phyloP scores from a whole-genome alignment of 2,888 invertebrate genomes.

The Zaprionus bogoriensis region DNA sequence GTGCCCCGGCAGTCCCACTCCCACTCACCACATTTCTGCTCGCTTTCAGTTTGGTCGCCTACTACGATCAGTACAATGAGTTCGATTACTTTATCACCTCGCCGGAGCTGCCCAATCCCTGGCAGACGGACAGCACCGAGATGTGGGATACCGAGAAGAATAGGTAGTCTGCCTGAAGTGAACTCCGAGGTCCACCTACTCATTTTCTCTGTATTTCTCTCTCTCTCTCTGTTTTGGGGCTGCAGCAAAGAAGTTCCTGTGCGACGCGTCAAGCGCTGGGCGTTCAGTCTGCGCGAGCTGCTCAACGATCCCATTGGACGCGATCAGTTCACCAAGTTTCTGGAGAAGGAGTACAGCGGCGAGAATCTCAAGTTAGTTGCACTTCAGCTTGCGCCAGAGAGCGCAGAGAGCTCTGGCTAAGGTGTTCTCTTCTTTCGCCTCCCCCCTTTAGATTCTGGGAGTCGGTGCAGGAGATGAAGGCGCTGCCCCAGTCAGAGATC shows the following conservation, averaged over 20 bases:
- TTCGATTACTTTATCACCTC: conserved; percentile 97
- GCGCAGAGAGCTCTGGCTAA: rapidly evolving
- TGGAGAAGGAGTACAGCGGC: conserved; percentile 98
- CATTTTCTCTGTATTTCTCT: no score
- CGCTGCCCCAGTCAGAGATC: conserved; percentile 93
- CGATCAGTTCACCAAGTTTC: conserved; percentile 97
- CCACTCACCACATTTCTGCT: no score
- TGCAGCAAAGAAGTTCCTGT: conserved; percentile 94
- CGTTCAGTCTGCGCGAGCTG: conserved; percentile 96
- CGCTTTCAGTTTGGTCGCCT: conserved; percentile 92
- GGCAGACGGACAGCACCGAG: conserved; percentile 97
- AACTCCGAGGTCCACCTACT: no score
- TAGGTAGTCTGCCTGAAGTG: conserved; percentile 86
- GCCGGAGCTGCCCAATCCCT: conserved; percentile 97
- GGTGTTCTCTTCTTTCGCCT: background rate
- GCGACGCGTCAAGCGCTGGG: conserved; percentile 97
- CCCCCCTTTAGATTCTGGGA: conserved; percentile 92
- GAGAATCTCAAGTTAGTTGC: conserved; percentile 96
- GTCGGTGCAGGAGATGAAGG: conserved; percentile 95
- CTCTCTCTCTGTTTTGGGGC: background rate
- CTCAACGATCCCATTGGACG: conserved; percentile 96
- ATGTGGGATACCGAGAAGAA: conserved; percentile 98
- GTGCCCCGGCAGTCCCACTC: no score
- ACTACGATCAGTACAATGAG: conserved; percentile 97
- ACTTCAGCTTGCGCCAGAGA: no score